Evolutionary conservation across 2,113 vertebrate genomes (phyloP), one percentile per base, ranked within the genome.

Genomic region (Poicephalus meyeri): DNA sequence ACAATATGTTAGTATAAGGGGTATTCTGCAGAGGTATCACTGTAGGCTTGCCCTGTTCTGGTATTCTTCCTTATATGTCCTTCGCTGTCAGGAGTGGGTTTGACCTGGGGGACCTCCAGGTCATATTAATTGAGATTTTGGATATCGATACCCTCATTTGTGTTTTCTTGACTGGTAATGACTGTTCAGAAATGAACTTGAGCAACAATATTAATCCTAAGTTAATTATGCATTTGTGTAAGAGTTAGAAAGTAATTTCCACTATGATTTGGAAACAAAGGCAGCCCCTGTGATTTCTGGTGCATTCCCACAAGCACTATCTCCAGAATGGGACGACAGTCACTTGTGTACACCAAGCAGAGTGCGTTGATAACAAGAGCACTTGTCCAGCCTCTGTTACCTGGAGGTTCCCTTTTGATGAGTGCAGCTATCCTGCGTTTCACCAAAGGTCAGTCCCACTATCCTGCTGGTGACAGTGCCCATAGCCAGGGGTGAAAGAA

Each of bases 91-190:
- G 73, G 66, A 87, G 7, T 76, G 61, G 20, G 17, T 85, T 85
- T 89, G 81, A 33, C 70, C 37, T 68, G 47, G 33, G 47, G 16
- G 33, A 52, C 29, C 42, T 71, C 31, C 29, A 69, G 72, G 35
- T 52, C 42, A 19, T 10, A 13, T 65, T 90, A 74, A 56, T 64
- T 88, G 79, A 3, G 7, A 80, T 90, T 68, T 49, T 47, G 53
- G 42, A 24, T 93, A 78, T 80, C 11, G 0, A 68, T 89, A 74
- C 63, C 35, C 50, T 94, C 80, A 89, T 85, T 94, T 76, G 16
- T 95, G 60, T 90, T 95, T 95, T 93, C 88, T 94, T 93, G 35
- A 71, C 33, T 86, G 28, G 2, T 96, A 95, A 91, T 95, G 50
- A 94, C 33, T 80, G 44, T 80, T 96, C 42, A 64, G 72, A 74